A percentile compares a stretch with the other conserved stretches of the same genome.
Evolutionary conservation across 2,797 vertebrate genomes (phyloP).

Genomic region (Sebastes hubbsi): DNA sequence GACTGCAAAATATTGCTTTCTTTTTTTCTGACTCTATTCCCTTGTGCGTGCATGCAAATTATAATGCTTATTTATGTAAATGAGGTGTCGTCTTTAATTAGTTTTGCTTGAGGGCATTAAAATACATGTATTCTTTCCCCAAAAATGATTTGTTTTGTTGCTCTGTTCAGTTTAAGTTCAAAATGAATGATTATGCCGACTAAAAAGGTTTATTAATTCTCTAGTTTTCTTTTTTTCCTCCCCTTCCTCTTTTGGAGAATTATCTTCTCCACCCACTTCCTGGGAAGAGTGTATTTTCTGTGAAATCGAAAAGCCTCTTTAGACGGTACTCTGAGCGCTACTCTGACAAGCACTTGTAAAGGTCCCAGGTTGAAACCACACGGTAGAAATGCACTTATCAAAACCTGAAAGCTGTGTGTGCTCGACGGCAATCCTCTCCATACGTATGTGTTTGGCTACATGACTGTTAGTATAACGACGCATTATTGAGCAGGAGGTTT

Average conservation of each 20-base stretch:
- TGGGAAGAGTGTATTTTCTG: slow-evolving; percentile 68
- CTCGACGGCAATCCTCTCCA: slow-evolving; percentile 44
- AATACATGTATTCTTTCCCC: slow-evolving; percentile 90
- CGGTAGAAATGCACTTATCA: slow-evolving; percentile 70
- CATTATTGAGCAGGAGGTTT: slow-evolving; percentile 41
- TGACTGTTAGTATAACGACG: slow-evolving; percentile 39
- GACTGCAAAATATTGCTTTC: slow-evolving; percentile 89
- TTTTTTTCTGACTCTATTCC: slow-evolving; percentile 88
- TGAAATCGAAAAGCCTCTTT: slow-evolving; percentile 83
- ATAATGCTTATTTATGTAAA: slow-evolving; percentile 92
- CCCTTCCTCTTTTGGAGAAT: slow-evolving; percentile 72
- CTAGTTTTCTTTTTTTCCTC: slow-evolving; percentile 56
- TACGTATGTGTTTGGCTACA: slow-evolving; percentile 32
- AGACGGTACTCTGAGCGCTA: slow-evolving; percentile 67
- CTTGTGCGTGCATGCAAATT: slow-evolving; percentile 88
- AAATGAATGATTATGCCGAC: slow-evolving; percentile 85
- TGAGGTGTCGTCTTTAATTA: slow-evolving; percentile 91
- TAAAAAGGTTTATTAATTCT: slow-evolving; percentile 88
- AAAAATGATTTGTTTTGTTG: slow-evolving; percentile 90
- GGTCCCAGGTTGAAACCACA: slow-evolving; percentile 78
- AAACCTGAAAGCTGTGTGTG: slow-evolving; percentile 59
- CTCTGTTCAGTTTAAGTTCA: slow-evolving; percentile 86
- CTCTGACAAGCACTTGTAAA: slow-evolving; percentile 72
- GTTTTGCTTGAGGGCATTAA: slow-evolving; percentile 90
- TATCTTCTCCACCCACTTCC: slow-evolving; percentile 83